Conservation (phyloP, 2,888 invertebrate genomes). For the Xestia sexstrigata region DNA sequence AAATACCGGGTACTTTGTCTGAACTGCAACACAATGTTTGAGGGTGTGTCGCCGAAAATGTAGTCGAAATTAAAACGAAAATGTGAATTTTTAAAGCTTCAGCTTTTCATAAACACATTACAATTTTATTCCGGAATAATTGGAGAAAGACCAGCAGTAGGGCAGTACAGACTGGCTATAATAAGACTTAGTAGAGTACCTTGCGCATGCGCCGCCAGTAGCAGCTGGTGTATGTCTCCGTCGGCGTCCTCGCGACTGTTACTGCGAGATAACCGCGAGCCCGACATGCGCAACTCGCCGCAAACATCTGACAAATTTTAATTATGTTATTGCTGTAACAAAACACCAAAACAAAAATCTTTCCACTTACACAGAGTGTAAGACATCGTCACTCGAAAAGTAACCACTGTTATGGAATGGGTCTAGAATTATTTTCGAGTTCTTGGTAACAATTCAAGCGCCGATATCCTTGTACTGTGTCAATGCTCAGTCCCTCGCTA, state of each 20-base stretch:
- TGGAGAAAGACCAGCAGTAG: neutral
- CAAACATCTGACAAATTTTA: constrained; percentile 67
- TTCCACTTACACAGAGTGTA: neutral
- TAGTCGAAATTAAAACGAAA: neutral
- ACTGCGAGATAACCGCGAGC: constrained; percentile 58
- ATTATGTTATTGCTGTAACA: neutral
- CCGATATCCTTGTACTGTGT: no score
- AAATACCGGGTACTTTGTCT: neutral
- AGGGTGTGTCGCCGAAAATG: neutral
- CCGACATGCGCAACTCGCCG: constrained; percentile 65
- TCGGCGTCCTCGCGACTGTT: constrained; percentile 65
- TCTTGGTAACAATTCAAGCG: no score
- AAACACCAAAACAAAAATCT: neutral
- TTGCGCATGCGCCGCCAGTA: constrained; percentile 86
- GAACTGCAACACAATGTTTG: neutral
- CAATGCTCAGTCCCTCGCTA: no score
- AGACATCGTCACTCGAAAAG: no score
- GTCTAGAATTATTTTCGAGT: no score
- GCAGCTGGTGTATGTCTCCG: constrained; percentile 79
- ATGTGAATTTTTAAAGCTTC: no score
- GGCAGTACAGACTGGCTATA: neutral
- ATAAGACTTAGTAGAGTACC: constrained; percentile 69
- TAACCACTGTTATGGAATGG: no score
- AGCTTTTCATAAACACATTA: no score
- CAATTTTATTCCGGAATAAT: no score